Conservation (phyloP, 2,888 invertebrate genomes). For the Coremacera marginata region DNA sequence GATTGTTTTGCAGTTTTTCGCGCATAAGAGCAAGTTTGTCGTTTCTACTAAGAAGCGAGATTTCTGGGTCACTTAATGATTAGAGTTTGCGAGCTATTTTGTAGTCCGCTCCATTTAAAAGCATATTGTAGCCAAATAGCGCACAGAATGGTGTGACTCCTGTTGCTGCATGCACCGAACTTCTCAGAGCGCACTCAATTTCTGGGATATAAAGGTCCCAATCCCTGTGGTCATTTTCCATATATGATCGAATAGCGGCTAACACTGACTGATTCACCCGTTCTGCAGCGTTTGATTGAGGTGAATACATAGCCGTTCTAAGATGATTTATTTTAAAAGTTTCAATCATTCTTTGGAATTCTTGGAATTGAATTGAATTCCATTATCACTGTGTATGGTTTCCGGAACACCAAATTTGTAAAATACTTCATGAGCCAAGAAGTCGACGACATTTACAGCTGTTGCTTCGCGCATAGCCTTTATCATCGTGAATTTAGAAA, state of each 20-base stretch:
- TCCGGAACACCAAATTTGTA: no score
- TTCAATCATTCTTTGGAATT: background rate
- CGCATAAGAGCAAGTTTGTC: background rate
- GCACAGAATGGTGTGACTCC: background rate
- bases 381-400: no score
- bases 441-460: slow-evolving; percentile 10
- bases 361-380: background rate
- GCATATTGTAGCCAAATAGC: background rate
- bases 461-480: slow-evolving; percentile 36
- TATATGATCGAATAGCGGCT: background rate
- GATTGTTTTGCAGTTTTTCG: background rate
- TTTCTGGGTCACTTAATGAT: background rate
- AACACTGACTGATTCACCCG: background rate
- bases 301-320: background rate
- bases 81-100: background rate
- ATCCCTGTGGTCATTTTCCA: background rate
- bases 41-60: background rate
- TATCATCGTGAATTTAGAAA: background rate
- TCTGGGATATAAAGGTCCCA: background rate
- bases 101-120: background rate
- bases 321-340: background rate
- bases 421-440: no score
- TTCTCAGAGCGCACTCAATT: background rate
- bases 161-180: background rate
- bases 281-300: no score